Base-by-base conservation (phyloP, 1,140 invertebrate species). In the Bombus confusus region DNA sequence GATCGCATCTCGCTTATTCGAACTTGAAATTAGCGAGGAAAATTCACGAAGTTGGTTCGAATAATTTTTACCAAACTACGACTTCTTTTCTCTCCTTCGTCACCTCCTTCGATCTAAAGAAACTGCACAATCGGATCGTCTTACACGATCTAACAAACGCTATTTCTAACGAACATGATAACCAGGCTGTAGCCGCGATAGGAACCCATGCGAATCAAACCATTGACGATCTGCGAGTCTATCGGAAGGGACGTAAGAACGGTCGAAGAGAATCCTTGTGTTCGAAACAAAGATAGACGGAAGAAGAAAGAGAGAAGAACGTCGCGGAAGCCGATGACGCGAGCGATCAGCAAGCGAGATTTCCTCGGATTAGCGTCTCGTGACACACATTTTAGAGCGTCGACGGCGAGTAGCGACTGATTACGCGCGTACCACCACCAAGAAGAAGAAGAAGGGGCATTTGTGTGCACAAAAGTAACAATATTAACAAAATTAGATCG, bases 321-420 rank as follows among this genome's bases (percentile, higher is more conserved):
- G 15, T 12, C 47, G 73, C 34, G 52, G n/a, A 39, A 76, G 25
- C 3, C 13, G 34, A 39, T 31, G 78, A 69, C 41, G 79, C 78
- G 25, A n/a, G 8, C 34, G 66, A 41, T 47, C 28, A 25, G n/a
- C 34, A 13, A 22, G 72, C 18, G 41, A 39, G 31, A 81, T 66
- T 31, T 31, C 10, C 69, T 64, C n/a, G 47, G 69, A 41, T 41
- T n/a, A 43, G 41, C 9, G 34, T 47, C 68, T 52, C 80, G 80
- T 81, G 80, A 84, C 43, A 71, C 37, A 43, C 9, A 69, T 69
- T 69, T 68, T 9, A 68, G 37, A 81, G 31, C 68, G 8, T 52
- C 18, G 47, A 8, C 47, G 47, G 47, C 47, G 47, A 52, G 47
- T 22, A n/a, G 18, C 34, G 39, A 74, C 80, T 22, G 76, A 84